phyloP scores from a whole-genome alignment of 1,140 invertebrate genomes.

The Rhagoletis pomonella region DNA sequence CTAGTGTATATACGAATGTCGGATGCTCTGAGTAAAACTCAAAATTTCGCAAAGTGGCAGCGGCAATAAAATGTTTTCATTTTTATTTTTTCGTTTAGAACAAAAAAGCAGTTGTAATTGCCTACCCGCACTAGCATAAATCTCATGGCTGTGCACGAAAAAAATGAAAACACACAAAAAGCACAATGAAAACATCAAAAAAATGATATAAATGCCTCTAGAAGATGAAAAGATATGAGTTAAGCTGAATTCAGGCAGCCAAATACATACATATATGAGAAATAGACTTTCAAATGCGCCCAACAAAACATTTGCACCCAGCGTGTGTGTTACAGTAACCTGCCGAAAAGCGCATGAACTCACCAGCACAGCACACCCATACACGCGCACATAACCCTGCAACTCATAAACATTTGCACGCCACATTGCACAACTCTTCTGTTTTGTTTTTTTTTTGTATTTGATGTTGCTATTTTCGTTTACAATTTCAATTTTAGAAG shows the following conservation, averaged over 20 bases:
- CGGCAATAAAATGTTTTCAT: conserved; percentile 8
- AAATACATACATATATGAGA: too few relatives aligned
- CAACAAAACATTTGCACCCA: background rate
- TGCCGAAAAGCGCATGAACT: conserved; percentile 20
- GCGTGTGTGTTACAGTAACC: conserved; percentile 38
- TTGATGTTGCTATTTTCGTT: background rate
- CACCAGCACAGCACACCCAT: background rate
- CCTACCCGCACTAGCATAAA: background rate
- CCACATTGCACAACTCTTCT: background rate
- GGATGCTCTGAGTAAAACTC: background rate
- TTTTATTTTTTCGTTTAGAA: background rate
- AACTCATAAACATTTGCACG: conserved; percentile 36
- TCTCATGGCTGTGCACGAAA: background rate
- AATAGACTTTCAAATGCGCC: background rate
- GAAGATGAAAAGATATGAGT: background rate
- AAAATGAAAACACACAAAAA: background rate
- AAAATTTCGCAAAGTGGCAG: conserved; percentile 13
- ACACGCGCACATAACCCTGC: background rate
- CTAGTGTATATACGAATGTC: too few relatives aligned
- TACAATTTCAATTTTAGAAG: conserved; percentile 18
- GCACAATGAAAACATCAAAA: background rate
- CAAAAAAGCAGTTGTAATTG: background rate
- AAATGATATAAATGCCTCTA: background rate
- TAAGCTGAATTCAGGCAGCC: background rate
- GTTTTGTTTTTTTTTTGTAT: background rate